Conservation (phyloP, 2,888 invertebrate species). For the Lumbricus terrestris region DNA sequence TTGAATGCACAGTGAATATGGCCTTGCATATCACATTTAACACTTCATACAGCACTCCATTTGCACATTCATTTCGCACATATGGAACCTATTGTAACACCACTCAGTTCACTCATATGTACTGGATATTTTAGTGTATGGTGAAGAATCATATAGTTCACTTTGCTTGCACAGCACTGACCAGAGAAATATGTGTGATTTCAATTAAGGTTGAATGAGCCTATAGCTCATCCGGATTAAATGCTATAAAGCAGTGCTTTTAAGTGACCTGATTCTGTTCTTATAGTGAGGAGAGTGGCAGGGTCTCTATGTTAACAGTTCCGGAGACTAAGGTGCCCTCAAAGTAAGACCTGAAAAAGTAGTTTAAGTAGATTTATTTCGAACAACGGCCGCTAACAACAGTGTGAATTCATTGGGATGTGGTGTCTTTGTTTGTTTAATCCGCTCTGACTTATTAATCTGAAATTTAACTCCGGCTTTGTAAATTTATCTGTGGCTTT, state of each 20-base stretch:
- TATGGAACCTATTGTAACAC: too few relatives aligned
- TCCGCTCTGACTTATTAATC: neutral
- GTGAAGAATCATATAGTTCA: neutral
- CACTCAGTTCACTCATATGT: too few relatives aligned
- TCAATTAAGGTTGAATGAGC: too few relatives aligned
- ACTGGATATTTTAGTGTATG: neutral
- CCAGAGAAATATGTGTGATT: too few relatives aligned
- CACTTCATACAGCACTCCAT: too few relatives aligned
- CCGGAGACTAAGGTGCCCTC: neutral
- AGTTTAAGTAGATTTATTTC: neutral
- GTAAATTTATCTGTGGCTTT: neutral
- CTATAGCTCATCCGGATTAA: too few relatives aligned
- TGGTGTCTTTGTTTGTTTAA: neutral
- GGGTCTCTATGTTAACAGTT: neutral
- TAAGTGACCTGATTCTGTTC: neutral
- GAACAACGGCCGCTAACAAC: neutral
- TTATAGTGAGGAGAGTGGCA: neutral
- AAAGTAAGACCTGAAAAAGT: conserved; percentile 3
- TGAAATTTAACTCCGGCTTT: neutral
- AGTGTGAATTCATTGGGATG: neutral
- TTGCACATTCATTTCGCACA: too few relatives aligned
- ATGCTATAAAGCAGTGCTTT: neutral
- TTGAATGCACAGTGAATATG: too few relatives aligned
- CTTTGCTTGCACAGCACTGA: neutral
- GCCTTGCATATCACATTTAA: too few relatives aligned